A percentile compares a stretch with the other conserved stretches of the same genome.
These are phyloP conservation scores for Oncopodura yosiiana DNA, from an alignment of 1,140 invertebrate species.

Conservation along the genomic window DNA sequence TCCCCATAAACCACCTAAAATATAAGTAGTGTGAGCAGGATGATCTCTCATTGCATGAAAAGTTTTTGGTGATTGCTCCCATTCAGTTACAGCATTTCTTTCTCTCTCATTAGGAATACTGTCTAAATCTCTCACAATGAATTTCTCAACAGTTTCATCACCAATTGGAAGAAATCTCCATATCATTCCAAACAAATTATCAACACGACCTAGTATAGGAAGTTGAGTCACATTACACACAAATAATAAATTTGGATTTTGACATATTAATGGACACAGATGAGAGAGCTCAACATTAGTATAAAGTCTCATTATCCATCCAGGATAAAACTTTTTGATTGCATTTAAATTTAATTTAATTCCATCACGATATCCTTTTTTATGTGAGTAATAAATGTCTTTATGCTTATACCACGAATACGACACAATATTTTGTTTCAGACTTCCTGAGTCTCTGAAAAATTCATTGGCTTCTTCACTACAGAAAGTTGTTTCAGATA, in stretches of 20 bases:
- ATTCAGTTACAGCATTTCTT: constrained; percentile 34
- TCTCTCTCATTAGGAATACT: constrained; percentile 23
- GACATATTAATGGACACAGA: background rate
- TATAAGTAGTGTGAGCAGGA: constrained; percentile 5
- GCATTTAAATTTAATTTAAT: constrained; percentile 9
- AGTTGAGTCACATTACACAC: too few species aligned
- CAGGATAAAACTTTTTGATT: constrained; percentile 21
- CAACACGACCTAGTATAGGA: constrained; percentile 1
- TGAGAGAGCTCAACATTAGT: constrained; percentile 6
- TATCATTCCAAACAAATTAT: constrained; percentile 5
- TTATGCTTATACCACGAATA: too few species aligned
- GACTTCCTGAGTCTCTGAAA: too few species aligned
- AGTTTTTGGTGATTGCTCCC: constrained; percentile 27
- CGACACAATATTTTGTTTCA: too few species aligned
- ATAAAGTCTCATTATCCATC: constrained; percentile 32
- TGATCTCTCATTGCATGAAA: constrained; percentile 38
- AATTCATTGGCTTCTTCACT: too few species aligned
- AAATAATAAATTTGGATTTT: background rate
- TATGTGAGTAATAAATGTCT: too few species aligned
- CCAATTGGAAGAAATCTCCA: constrained; percentile 33
- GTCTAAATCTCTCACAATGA: constrained; percentile 32
- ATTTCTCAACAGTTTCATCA: constrained; percentile 27
- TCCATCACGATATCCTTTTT: background rate
- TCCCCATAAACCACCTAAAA: constrained; percentile 24
- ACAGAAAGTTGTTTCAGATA: too few species aligned